These are phyloP conservation scores for Platyrinchus mystaceus DNA, from an alignment of 2,797 vertebrate species.

Conservation along the genomic window DNA sequence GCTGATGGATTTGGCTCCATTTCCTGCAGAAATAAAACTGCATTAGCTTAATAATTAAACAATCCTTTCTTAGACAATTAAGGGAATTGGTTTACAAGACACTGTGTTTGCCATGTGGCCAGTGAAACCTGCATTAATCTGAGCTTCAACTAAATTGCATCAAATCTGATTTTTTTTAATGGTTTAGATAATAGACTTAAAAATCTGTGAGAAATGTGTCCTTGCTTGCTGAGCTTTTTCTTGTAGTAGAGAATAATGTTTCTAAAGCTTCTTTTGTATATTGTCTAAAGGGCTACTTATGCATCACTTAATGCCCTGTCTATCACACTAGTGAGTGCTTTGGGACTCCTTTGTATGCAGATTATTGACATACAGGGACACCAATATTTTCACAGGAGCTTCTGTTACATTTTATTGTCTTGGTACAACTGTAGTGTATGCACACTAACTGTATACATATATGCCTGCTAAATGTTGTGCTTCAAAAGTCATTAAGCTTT, in stretches of 20 bases:
- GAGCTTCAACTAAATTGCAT: conserved; percentile 12
- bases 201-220: background rate
- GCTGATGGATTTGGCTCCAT: background rate
- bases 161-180: background rate
- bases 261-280: background rate
- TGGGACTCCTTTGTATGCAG: conserved; percentile 41
- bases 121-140: conserved; percentile 7
- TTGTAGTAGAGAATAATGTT: background rate
- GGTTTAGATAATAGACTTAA: conserved; percentile 40
- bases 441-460: background rate
- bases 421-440: background rate
- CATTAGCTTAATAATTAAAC: conserved; percentile 47
- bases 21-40: conserved; percentile 28
- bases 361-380: conserved; percentile 39
- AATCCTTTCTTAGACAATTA: conserved; percentile 40
- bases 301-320: background rate
- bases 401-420: conserved; percentile 8
- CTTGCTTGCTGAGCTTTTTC: background rate
- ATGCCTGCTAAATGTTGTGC: background rate
- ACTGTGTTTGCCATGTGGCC: background rate
- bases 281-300: conserved; percentile 10
- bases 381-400: conserved; percentile 9
- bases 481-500: background rate
- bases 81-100: conserved; percentile 23
- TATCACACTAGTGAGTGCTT: background rate